phyloP scores from a whole-genome alignment of 2,113 vertebrate species.

The Panurus biarmicus region DNA sequence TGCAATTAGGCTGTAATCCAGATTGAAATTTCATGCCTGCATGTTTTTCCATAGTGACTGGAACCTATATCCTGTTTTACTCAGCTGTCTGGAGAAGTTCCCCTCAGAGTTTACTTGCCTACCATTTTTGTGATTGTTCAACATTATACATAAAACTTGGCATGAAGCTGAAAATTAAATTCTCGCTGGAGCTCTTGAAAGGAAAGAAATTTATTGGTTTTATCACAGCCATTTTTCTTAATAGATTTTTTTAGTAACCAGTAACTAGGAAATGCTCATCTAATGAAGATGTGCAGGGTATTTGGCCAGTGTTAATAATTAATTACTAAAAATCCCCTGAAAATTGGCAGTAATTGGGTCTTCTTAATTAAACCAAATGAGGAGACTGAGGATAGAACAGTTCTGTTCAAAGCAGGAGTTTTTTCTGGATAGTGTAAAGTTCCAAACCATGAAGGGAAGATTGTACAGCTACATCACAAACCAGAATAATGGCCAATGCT shows the following conservation, averaged over 20 bases:
- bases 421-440: background rate
- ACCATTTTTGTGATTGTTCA: background rate
- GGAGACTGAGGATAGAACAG: background rate
- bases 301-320: background rate
- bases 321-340: background rate
- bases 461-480: background rate
- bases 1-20: background rate
- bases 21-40: background rate
- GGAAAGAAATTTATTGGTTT: background rate
- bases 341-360: background rate
- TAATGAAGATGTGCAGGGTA: background rate
- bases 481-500: background rate
- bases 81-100: background rate
- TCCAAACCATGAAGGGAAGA: background rate
- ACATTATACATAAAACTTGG: background rate
- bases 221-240: background rate
- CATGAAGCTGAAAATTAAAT: background rate
- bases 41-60: background rate
- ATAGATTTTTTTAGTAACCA: background rate
- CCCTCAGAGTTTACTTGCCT: background rate
- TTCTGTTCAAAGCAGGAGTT: background rate
- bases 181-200: background rate
- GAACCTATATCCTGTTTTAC: background rate
- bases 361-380: background rate
- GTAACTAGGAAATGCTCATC: background rate